Percentiles rank a stretch among this genome's conserved stretches.
These are phyloP conservation scores for Synanceia verrucosa DNA, from an alignment of 2,797 vertebrate genomes.

Conservation along the genomic window DNA sequence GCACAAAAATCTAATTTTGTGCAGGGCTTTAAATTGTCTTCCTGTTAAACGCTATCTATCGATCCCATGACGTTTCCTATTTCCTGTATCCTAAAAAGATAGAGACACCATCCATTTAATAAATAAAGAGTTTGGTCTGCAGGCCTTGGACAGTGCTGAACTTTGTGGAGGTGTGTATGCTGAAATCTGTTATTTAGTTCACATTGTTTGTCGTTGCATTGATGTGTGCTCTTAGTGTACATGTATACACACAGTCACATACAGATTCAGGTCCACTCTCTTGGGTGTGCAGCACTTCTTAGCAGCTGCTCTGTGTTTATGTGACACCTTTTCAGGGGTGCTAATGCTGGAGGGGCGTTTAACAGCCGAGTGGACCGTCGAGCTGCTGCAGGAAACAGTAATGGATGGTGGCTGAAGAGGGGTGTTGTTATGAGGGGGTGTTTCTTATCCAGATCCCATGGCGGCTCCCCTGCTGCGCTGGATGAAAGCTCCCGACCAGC, in stretches of 20 bases:
- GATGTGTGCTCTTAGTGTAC: neutral
- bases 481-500: constrained; percentile 85
- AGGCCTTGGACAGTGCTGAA: neutral
- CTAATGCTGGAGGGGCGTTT: constrained; percentile 79
- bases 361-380: constrained; percentile 61
- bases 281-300: constrained; percentile 54
- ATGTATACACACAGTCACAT: neutral
- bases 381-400: constrained; percentile 55
- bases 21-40: no score
- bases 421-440: constrained; percentile 50
- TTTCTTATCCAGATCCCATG: constrained; percentile 66
- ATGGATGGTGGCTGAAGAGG: constrained; percentile 66
- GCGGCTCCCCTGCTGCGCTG: constrained; percentile 67
- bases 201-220: neutral
- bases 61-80: neutral
- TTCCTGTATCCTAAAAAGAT: neutral
- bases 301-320: constrained; percentile 69
- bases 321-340: constrained; percentile 74
- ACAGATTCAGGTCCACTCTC: constrained; percentile 20
- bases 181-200: neutral
- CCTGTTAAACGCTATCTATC: no score
- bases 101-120: neutral
- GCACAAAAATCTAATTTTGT: no score
- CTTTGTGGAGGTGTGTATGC: neutral
- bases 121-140: neutral